Evolutionary conservation across 2,888 invertebrate genomes (phyloP), one percentile per base, ranked within the genome.

Genomic region (Dynastes tityus): DNA sequence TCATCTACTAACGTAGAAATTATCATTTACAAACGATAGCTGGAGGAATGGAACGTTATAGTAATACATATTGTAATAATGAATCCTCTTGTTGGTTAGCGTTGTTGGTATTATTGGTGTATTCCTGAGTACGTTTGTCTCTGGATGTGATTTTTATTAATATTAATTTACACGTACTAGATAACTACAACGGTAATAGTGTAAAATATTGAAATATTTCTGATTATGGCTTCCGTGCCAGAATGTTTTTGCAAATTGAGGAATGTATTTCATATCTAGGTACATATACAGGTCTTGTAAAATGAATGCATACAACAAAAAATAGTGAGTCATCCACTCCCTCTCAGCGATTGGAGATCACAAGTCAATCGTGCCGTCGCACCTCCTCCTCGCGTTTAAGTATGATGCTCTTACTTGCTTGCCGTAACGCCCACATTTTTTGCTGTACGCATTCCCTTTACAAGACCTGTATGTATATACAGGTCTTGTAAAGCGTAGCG

Each of bases 101-200:
- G 65, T 65, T 40, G 65, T 65, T 65, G 40, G 40, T 45, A 45
- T 40, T 40, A 16, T 40, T 45, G 37, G 40, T 16, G 40, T 16
- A 16, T 16, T 16, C 16, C 16, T 16, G 16, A 16, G 16, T 16
- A 16, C 16, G 16, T 16, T n/a, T 65, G 65, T 65, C 40, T 65
- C 16, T 22, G 40, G 65, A 65, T 65, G 65, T 65, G 65, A 65
- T 65, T 65, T 65, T 65, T 65, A 65, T 65, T 65, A 65, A 65
- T 65, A 65, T 65, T 45, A 65, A 65, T 65, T 65, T 40, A 40
- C 65, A 65, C 45, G 65, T 45, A 45, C 1, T 37, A 40, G 13
- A n/a, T 40, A 40, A 65, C 40, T 65, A 45, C 65, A 40, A 16
- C 45, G 45, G 40, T 65, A 65, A 65, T 65, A 65, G 45, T n/a